These are phyloP conservation scores for Andrena dorsata DNA, from an alignment of 2,888 invertebrate species.

Conservation along the genomic window DNA sequence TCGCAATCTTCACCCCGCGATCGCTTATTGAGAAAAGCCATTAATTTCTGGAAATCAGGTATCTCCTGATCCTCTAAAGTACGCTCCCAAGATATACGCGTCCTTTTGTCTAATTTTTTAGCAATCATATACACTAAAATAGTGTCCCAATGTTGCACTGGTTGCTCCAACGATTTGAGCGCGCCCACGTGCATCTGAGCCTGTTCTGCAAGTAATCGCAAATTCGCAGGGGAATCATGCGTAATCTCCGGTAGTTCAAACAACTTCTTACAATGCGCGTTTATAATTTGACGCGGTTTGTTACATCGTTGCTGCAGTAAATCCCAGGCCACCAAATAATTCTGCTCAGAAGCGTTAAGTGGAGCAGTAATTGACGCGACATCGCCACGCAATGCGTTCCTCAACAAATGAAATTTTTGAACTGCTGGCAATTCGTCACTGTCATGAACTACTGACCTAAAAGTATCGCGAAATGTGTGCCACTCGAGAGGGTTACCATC, in stretches of 20 bases:
- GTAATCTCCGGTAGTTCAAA: background rate
- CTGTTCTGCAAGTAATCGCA: background rate
- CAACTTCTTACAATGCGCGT: background rate
- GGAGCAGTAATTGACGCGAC: background rate
- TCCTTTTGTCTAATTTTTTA: background rate
- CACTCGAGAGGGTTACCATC: background rate
- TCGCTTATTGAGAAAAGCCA: background rate
- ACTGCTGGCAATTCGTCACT: background rate
- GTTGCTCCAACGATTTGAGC: background rate
- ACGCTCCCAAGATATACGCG: background rate
- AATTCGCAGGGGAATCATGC: background rate
- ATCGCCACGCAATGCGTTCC: background rate
- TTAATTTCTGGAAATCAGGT: background rate
- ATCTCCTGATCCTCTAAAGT: background rate
- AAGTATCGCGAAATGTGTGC: background rate
- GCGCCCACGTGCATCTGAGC: background rate
- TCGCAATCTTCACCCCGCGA: conserved; percentile 2
- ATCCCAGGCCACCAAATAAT: background rate
- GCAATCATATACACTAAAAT: background rate
- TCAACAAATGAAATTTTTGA: background rate
- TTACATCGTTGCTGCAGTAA: background rate
- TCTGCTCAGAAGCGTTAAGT: background rate
- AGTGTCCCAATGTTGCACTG: background rate
- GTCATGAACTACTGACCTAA: background rate
- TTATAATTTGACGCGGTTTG: background rate